These are phyloP conservation scores for Lordiphosa collinella DNA, from an alignment of 1,140 invertebrate genomes.

Conservation along the genomic window DNA sequence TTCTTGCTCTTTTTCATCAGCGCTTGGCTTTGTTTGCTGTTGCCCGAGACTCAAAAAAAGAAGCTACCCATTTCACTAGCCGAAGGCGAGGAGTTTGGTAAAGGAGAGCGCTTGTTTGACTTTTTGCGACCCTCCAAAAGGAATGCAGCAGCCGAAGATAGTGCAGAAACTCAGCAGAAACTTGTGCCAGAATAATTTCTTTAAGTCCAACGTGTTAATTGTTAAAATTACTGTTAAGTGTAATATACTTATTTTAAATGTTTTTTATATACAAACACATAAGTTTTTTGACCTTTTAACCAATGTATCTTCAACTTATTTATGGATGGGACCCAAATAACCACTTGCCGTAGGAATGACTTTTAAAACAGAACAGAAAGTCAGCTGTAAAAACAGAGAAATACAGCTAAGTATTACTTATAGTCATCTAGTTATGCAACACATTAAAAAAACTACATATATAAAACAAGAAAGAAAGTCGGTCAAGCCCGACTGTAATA, in stretches of 20 bases:
- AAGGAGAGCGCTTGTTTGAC: constrained; percentile 77
- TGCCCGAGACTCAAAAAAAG: constrained; percentile 82
- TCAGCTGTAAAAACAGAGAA: too few relatives aligned
- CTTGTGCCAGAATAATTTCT: constrained; percentile 30
- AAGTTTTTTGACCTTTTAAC: too few relatives aligned
- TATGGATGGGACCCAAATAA: not conserved
- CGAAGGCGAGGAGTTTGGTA: constrained; percentile 83
- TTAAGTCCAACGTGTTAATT: too few relatives aligned
- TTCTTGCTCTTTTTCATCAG: constrained; percentile 81
- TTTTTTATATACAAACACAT: not conserved
- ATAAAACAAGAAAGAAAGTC: too few relatives aligned
- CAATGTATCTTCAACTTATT: too few relatives aligned
- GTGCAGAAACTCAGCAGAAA: constrained; percentile 34
- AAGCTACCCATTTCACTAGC: constrained; percentile 81
- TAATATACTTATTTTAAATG: too few relatives aligned
- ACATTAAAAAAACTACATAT: too few relatives aligned
- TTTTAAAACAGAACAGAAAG: too few relatives aligned
- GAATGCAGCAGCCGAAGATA: not conserved
- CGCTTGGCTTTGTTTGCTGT: constrained; percentile 80
- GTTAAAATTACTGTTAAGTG: too few relatives aligned
- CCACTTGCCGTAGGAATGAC: not conserved
- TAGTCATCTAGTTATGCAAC: too few relatives aligned
- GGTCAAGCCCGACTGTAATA: too few relatives aligned
- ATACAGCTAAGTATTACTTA: too few relatives aligned
- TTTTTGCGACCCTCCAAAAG: constrained; percentile 32